Evolutionary conservation across 1,140 invertebrate genomes (phyloP).

Genomic region (Paraescarpia echinospica): DNA sequence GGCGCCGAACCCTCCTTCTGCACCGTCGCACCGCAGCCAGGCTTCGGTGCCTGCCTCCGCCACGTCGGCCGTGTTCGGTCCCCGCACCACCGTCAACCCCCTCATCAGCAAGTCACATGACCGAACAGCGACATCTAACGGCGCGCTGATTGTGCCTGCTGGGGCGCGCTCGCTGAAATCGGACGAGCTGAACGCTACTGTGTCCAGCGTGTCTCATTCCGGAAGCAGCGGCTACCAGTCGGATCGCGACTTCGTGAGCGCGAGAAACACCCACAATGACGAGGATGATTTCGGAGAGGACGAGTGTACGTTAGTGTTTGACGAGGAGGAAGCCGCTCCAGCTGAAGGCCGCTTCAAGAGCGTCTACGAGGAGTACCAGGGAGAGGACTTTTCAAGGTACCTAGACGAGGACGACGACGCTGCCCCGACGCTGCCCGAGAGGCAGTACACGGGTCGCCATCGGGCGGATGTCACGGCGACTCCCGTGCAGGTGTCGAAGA

Average conservation of each 20-base stretch:
- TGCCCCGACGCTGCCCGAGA: not conserved
- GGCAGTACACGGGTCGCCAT: not conserved
- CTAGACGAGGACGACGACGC: slow-evolving; percentile 11
- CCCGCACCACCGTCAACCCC: not conserved
- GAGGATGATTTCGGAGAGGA: not conserved
- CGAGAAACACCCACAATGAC: not conserved
- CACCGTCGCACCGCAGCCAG: not conserved
- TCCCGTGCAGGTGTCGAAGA: not conserved
- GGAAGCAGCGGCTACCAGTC: not conserved
- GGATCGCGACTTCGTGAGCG: not conserved
- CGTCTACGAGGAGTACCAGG: slow-evolving; percentile 7
- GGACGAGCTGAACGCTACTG: not conserved
- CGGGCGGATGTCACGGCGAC: not conserved
- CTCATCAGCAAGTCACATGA: not conserved
- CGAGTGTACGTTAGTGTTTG: not conserved
- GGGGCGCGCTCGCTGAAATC: not conserved
- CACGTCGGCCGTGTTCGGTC: not conserved
- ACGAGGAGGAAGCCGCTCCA: not conserved
- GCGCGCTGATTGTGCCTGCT: not conserved
- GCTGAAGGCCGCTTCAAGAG: not conserved
- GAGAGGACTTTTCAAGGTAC: slow-evolving; percentile 14
- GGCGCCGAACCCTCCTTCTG: not conserved
- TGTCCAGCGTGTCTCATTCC: not conserved
- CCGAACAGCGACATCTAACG: not conserved
- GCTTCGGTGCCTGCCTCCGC: not conserved